These are phyloP conservation scores for Sinocyclocheilus rhinocerous DNA, from an alignment of 2,113 vertebrate genomes.

Conservation along the genomic window DNA sequence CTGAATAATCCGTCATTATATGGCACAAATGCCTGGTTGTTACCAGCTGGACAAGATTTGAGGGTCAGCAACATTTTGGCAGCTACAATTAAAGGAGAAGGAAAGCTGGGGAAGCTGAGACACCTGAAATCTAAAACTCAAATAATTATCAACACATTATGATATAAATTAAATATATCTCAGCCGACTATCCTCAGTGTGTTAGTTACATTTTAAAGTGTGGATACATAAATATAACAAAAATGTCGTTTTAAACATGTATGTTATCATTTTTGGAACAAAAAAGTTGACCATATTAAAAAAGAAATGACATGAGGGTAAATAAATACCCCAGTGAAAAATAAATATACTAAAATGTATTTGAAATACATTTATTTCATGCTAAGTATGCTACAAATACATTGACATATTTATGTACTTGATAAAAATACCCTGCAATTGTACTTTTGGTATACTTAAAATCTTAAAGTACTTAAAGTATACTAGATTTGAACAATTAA, in stretches of 20 bases:
- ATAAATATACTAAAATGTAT: too few relatives aligned
- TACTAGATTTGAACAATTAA: too few relatives aligned
- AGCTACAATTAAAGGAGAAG: conserved; percentile 20
- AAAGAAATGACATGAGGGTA: not conserved
- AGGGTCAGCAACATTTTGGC: conserved; percentile 1
- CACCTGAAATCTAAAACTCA: not conserved
- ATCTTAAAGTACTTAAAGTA: too few relatives aligned
- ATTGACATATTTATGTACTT: too few relatives aligned
- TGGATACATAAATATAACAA: not conserved
- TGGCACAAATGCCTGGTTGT: not conserved
- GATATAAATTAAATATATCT: not conserved
- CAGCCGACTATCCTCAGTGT: not conserved
- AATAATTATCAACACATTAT: not conserved
- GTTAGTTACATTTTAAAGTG: not conserved
- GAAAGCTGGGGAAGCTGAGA: not conserved
- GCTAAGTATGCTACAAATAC: too few relatives aligned
- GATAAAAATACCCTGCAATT: too few relatives aligned
- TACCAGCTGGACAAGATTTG: not conserved
- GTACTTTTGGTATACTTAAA: too few relatives aligned
- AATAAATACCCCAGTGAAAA: not conserved
- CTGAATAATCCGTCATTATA: conserved; percentile 30
- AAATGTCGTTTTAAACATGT: not conserved
- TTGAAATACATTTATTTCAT: too few relatives aligned
- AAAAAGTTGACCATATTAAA: not conserved
- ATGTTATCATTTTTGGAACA: not conserved